A percentile compares a stretch with the other conserved stretches of the same genome.
Conservation (phyloP, 2,888 invertebrate genomes). For the Druceiella hillmani region DNA sequence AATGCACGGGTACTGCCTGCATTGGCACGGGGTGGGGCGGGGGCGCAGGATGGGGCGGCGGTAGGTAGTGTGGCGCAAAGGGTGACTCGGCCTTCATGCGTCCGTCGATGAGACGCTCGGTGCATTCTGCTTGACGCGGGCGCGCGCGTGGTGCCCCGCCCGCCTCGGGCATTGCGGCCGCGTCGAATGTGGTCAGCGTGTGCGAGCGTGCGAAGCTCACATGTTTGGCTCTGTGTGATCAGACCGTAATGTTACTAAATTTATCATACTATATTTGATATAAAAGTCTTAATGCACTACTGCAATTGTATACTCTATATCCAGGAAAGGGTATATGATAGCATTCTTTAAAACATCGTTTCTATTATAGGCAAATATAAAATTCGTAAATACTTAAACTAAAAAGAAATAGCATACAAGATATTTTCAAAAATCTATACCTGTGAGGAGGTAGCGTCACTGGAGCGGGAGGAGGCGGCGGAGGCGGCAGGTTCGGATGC, state of each 20-base stretch:
- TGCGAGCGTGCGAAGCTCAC: conserved; percentile 88
- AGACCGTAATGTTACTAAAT: too few species aligned
- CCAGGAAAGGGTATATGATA: too few species aligned
- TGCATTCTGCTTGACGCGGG: conserved; percentile 40
- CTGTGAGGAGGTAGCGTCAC: conserved; percentile 49
- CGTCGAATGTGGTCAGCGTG: conserved; percentile 80
- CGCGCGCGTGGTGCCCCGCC: conserved; percentile 37
- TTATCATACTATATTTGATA: too few species aligned
- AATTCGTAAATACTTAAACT: too few species aligned
- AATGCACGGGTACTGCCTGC: too few species aligned
- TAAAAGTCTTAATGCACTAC: too few species aligned
- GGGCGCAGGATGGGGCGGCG: conserved; percentile 38
- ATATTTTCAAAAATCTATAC: too few species aligned
- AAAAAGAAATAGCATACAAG: too few species aligned
- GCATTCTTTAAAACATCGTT: too few species aligned
- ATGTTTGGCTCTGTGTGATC: conserved; percentile 78
- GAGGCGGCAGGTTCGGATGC: conserved; percentile 51
- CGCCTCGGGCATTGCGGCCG: conserved; percentile 53
- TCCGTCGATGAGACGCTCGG: conserved; percentile 69
- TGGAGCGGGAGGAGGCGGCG: conserved; percentile 56
- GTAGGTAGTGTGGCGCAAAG: conserved; percentile 27
- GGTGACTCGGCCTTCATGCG: conserved; percentile 49
- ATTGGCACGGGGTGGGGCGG: conserved; percentile 30
- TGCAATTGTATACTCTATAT: too few species aligned
- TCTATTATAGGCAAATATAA: too few species aligned